Conservation (phyloP, 1,140 invertebrate species). For the Nomia melanderi region DNA sequence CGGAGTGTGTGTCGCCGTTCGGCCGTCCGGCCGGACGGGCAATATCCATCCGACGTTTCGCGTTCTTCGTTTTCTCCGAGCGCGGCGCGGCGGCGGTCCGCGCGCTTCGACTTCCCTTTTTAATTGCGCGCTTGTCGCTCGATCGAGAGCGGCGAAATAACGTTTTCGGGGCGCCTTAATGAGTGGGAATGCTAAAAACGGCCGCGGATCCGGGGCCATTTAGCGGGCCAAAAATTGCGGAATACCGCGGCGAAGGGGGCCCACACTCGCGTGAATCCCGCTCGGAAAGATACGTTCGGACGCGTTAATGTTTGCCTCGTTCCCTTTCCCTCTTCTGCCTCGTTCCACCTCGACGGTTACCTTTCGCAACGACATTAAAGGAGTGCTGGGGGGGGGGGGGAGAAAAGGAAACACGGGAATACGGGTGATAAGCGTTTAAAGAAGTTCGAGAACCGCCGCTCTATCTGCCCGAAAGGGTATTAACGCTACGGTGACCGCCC, state of each 20-base stretch:
- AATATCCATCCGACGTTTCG: not conserved
- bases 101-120: constrained; percentile 41
- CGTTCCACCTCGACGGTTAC: not conserved
- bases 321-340: not conserved
- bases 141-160: constrained; percentile 57
- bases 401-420: constrained; percentile 12
- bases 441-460: constrained; percentile 37
- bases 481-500: constrained; percentile 50
- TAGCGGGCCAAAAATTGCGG: constrained; percentile 52
- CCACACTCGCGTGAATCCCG: constrained; percentile 38
- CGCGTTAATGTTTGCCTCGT: constrained; percentile 34
- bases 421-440: constrained; percentile 45
- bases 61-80: constrained; percentile 19
- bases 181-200: constrained; percentile 59
- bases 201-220: constrained; percentile 32
- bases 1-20: constrained; percentile 67
- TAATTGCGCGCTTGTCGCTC: constrained; percentile 42
- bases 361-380: constrained; percentile 16
- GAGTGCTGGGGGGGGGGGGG: not conserved
- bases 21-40: no score
- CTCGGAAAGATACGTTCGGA: constrained; percentile 36
- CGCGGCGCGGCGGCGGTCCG: constrained; percentile 7
- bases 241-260: constrained; percentile 28
- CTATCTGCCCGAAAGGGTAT: constrained; percentile 38
- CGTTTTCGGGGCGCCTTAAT: constrained; percentile 49